Percentiles rank a stretch among this genome's conserved stretches.
Conservation (phyloP, 2,113 vertebrate species). For the Centrocercus urophasianus region DNA sequence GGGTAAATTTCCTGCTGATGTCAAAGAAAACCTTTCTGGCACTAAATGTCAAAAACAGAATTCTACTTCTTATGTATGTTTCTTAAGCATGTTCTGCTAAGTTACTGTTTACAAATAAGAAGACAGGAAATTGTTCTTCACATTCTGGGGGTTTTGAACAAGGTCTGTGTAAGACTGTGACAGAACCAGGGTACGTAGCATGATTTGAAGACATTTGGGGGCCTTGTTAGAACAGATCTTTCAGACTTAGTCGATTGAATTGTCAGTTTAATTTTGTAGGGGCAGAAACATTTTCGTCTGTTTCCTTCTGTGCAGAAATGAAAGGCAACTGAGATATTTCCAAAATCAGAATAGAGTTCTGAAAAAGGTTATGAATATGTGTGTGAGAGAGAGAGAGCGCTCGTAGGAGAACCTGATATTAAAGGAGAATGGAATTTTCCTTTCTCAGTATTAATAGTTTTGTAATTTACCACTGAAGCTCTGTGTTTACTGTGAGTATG, state of each 20-base stretch:
- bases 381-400: not conserved
- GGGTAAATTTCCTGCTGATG: not conserved
- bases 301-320: not conserved
- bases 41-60: not conserved
- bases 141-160: not conserved
- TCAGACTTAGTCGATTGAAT: not conserved
- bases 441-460: not conserved
- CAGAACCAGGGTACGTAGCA: not conserved
- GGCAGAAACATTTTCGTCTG: not conserved
- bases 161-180: not conserved
- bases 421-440: not conserved
- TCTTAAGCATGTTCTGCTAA: not conserved
- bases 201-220: not conserved
- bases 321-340: not conserved
- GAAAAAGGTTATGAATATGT: not conserved
- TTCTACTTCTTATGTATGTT: not conserved
- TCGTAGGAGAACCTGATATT: not conserved
- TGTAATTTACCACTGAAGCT: not conserved
- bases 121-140: not conserved
- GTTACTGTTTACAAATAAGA: not conserved
- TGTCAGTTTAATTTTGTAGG: not conserved
- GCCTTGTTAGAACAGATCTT: not conserved
- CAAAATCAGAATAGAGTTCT: not conserved
- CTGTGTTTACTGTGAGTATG: not conserved
- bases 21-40: not conserved